Evolutionary conservation across 2,797 vertebrate species (phyloP).

Genomic region (Bovichtus variegatus): DNA sequence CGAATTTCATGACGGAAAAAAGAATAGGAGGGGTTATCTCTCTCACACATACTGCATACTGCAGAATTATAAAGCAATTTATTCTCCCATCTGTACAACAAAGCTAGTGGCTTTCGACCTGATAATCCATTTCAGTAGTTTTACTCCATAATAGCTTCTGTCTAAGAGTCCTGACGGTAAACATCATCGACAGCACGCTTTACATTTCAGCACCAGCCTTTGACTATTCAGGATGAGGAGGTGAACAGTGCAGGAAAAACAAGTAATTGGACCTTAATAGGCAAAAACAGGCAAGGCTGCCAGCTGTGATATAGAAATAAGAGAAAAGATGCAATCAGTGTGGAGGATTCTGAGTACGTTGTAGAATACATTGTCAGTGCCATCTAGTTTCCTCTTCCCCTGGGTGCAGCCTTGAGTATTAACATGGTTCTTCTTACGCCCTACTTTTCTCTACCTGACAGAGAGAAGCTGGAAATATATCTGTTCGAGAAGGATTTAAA

Average conservation of each 20-base stretch:
- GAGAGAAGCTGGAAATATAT: constrained; percentile 16
- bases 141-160: constrained; percentile 3
- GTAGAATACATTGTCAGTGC: constrained; percentile 2
- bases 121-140: constrained; percentile 29
- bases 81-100: not conserved
- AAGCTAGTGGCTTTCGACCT: not conserved
- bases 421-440: constrained; percentile 2
- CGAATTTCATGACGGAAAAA: not conserved
- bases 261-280: constrained; percentile 34
- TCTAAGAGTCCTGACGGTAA: constrained; percentile 14
- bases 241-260: constrained; percentile 25
- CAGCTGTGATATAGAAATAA: constrained; percentile 25
- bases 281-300: constrained; percentile 11
- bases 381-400: constrained; percentile 12
- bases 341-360: constrained; percentile 27
- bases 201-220: constrained; percentile 1
- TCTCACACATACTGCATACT: not conserved
- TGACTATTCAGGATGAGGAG: constrained; percentile 17
- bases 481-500: not conserved
- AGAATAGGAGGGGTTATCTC: not conserved
- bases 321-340: constrained; percentile 29
- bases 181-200: constrained; percentile 5
- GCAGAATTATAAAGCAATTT: constrained; percentile 11
- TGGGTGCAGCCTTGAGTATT: constrained; percentile 6
- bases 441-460: constrained; percentile 48